Percentiles rank a stretch among this genome's conserved stretches.
These are phyloP conservation scores for Heliconius hermathena DNA, from an alignment of 1,140 invertebrate species.

Conservation along the genomic window DNA sequence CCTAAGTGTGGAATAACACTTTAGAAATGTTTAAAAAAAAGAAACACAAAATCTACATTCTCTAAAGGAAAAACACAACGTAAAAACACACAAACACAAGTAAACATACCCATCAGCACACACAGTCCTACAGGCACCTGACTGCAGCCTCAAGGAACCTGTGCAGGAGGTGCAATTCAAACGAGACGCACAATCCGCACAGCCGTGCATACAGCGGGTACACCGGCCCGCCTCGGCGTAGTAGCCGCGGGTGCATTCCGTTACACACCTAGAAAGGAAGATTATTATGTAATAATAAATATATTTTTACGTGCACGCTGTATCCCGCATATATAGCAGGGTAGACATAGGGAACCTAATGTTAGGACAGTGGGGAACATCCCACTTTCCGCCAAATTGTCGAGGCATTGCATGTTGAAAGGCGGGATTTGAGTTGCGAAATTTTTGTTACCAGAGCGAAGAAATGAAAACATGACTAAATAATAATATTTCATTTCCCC, in stretches of 20 bases:
- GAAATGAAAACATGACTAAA: no score
- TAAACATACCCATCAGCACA: slow-evolving; percentile 83
- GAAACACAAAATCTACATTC: neutral
- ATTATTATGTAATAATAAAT: neutral
- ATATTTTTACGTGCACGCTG: no score
- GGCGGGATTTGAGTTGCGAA: no score
- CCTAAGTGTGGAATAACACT: no score
- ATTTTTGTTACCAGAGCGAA: no score
- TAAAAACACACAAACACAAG: neutral
- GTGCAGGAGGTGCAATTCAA: slow-evolving; percentile 90
- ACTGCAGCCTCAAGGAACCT: slow-evolving; percentile 87
- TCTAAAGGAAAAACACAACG: neutral
- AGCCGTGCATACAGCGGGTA: slow-evolving; percentile 89
- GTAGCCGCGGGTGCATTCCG: slow-evolving; percentile 87
- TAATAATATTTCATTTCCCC: no score
- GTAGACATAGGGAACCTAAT: no score
- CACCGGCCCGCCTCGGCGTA: slow-evolving; percentile 87
- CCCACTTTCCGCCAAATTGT: no score
- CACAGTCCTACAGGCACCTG: slow-evolving; percentile 88
- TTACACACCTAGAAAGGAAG: slow-evolving; percentile 83
- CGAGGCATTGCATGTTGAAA: no score
- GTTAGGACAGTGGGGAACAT: no score
- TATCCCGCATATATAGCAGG: no score
- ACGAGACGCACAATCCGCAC: slow-evolving; percentile 88
- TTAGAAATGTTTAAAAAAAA: no score